A percentile compares a stretch with the other conserved stretches of the same genome.
These are phyloP conservation scores for Proctacanthus coquilletti DNA, from an alignment of 1,140 invertebrate species.

Conservation along the genomic window DNA sequence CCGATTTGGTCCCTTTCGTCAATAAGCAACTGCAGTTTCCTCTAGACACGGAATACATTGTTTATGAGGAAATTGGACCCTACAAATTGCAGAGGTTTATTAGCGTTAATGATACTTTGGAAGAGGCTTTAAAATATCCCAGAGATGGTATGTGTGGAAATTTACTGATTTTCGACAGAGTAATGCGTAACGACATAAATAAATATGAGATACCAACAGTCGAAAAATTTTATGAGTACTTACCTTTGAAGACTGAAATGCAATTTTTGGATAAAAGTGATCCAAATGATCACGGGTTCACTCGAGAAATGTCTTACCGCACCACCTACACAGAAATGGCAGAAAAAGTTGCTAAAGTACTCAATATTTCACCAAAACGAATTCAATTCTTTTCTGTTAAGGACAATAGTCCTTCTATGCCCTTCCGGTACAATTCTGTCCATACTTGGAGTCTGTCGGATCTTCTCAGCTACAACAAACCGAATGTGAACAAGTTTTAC, in stretches of 20 bases:
- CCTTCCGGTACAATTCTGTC: too few relatives aligned
- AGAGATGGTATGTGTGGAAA: too few relatives aligned
- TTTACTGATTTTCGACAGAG: constrained; percentile 25
- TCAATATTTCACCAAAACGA: constrained; percentile 84
- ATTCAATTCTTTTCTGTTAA: constrained; percentile 92
- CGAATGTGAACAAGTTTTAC: constrained; percentile 72
- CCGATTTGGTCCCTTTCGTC: constrained; percentile 72
- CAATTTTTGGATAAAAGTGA: constrained; percentile 93
- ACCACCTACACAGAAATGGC: constrained; percentile 95
- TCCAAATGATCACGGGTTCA: constrained; percentile 80
- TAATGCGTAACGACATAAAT: too few relatives aligned
- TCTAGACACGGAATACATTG: constrained; percentile 42
- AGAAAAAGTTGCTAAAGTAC: constrained; percentile 70
- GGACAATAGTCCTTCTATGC: too few relatives aligned
- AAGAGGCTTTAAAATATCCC: too few relatives aligned
- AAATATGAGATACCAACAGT: constrained; percentile 77
- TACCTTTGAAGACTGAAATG: constrained; percentile 78
- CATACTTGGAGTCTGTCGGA: too few relatives aligned
- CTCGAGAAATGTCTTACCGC: constrained; percentile 79
- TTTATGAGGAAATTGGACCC: constrained; percentile 66
- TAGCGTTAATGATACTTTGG: constrained; percentile 17
- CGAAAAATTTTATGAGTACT: constrained; percentile 79
- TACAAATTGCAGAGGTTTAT: constrained; percentile 58
- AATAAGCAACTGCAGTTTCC: constrained; percentile 68
- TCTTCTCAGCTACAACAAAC: constrained; percentile 78